These are phyloP conservation scores for Calephelis nemesis DNA, from an alignment of 1,140 invertebrate genomes.

Conservation along the genomic window DNA sequence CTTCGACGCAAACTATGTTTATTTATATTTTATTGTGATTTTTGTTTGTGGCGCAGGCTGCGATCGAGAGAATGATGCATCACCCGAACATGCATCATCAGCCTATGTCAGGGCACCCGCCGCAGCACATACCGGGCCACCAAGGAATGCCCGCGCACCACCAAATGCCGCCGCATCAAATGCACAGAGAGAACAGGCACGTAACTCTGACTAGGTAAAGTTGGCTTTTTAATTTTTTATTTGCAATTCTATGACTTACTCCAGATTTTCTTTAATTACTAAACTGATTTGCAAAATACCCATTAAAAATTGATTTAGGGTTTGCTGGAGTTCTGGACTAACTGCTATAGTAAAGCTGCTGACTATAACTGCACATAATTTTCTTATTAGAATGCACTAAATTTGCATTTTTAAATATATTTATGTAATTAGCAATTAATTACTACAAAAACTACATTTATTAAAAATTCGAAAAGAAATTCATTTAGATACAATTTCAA, in stretches of 20 bases:
- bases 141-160: constrained; percentile 69
- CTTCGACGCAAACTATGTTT: constrained; percentile 24
- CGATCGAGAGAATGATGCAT: constrained; percentile 71
- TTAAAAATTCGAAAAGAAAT: too few relatives aligned
- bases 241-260: constrained; percentile 35
- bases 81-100: constrained; percentile 78
- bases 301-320: neutral
- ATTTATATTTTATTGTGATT: constrained; percentile 39
- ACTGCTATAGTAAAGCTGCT: too few relatives aligned
- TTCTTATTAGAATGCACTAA: too few relatives aligned
- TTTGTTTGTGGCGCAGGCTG: constrained; percentile 58
- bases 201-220: constrained; percentile 74
- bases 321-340: neutral
- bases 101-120: constrained; percentile 72
- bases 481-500: too few relatives aligned
- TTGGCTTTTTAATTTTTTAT: constrained; percentile 60
- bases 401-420: too few relatives aligned
- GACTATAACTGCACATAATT: too few relatives aligned
- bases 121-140: constrained; percentile 65
- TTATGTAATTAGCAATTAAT: too few relatives aligned
- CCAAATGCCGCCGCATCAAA: constrained; percentile 71
- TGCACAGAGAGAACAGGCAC: constrained; percentile 75
- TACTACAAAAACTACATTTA: too few relatives aligned
- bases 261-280: neutral
- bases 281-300: neutral